Conservation (phyloP, 2,113 vertebrate species). For the Eupsittula cactorum region DNA sequence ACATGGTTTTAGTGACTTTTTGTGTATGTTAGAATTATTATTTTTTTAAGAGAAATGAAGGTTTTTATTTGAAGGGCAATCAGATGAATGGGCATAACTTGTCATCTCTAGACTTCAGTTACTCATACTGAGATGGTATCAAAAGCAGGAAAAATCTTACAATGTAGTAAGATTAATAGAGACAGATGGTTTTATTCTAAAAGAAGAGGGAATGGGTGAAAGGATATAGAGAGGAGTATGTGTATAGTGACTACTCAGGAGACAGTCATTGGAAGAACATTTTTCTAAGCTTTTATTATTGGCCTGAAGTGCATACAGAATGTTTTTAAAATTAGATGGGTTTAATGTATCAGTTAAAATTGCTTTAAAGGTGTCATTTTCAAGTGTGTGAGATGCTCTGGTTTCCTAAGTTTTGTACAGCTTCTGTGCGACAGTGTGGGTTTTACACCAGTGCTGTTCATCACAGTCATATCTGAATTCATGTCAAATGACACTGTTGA, state of each 20-base stretch:
- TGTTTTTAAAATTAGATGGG: background rate
- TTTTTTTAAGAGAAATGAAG: background rate
- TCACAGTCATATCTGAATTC: background rate
- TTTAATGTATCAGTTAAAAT: background rate
- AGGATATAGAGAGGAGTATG: background rate
- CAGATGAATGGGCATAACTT: background rate
- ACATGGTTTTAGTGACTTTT: background rate
- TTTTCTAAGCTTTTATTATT: background rate
- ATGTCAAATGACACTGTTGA: background rate
- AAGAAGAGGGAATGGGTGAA: background rate
- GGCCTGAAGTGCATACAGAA: background rate
- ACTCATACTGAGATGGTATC: background rate
- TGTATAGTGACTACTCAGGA: background rate
- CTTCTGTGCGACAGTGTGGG: background rate
- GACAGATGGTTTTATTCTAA: background rate
- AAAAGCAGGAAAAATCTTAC: background rate
- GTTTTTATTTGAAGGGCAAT: background rate
- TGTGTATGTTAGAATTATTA: background rate
- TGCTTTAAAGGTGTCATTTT: background rate
- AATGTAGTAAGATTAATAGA: background rate
- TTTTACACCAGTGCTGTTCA: background rate
- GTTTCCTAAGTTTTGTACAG: background rate
- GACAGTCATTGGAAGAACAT: background rate
- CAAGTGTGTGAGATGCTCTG: background rate
- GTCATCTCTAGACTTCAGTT: background rate